Conservation (phyloP, 2,113 vertebrate genomes). For the Mohoua ochrocephala region DNA sequence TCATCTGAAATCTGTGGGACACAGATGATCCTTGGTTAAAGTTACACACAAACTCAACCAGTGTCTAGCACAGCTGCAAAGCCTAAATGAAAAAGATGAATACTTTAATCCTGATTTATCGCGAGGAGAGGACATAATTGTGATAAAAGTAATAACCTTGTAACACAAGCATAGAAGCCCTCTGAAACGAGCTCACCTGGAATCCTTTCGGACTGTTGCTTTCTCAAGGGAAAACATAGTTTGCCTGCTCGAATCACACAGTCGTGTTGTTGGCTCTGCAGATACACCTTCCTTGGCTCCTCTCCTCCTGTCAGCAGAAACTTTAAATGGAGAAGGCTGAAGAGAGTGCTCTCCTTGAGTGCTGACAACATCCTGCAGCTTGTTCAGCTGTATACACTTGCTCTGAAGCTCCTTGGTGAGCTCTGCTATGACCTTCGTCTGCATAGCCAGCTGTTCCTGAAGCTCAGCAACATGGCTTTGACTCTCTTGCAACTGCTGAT, state of each 20-base stretch:
- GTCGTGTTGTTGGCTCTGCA: conserved; percentile 84
- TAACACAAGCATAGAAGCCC: background rate
- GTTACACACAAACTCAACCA: background rate
- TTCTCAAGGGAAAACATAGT: conserved; percentile 88
- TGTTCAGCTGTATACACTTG: conserved; percentile 83
- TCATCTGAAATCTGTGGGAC: background rate
- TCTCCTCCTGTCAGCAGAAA: conserved; percentile 76
- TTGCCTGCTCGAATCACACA: conserved; percentile 76
- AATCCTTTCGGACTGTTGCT: conserved; percentile 84
- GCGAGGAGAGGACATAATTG: background rate
- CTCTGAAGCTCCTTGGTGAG: conserved; percentile 83
- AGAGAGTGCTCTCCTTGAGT: conserved; percentile 64
- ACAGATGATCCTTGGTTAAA: background rate
- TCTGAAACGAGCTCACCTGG: conserved; percentile 74
- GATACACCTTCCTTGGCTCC: conserved; percentile 92
- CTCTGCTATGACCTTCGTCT: conserved; percentile 76
- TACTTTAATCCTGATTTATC: background rate
- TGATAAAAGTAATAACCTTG: background rate
- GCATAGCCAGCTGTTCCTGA: conserved; percentile 78
- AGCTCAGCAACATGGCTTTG: conserved; percentile 77
- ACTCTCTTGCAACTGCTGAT: conserved; percentile 76
- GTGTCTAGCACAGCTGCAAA: background rate
- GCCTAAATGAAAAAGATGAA: background rate
- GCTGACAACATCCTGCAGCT: conserved; percentile 82
- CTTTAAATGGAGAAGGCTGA: conserved; percentile 66